phyloP scores from a whole-genome alignment of 1,140 invertebrate species.

The Pentalonia nigronervosa region DNA sequence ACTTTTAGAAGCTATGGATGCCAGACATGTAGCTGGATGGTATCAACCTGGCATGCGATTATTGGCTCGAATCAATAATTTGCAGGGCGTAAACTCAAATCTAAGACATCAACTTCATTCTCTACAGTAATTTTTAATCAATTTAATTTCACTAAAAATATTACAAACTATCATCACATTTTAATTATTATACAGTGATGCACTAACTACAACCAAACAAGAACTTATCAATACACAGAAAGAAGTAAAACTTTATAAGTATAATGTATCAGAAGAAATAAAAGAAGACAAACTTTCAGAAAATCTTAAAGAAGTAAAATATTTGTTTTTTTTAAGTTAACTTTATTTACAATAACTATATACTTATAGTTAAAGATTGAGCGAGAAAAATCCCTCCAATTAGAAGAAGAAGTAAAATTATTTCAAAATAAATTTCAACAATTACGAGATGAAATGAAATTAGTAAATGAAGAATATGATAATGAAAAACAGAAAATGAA shows the following conservation, averaged over 20 bases:
- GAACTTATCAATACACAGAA: slow-evolving; percentile 32
- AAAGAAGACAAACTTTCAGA: slow-evolving; percentile 41
- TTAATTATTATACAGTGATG: slow-evolving; percentile 32
- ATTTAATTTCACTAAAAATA: background rate
- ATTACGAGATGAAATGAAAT: slow-evolving; percentile 59
- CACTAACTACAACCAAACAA: slow-evolving; percentile 38
- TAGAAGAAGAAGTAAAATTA: slow-evolving; percentile 57
- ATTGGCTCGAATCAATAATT: slow-evolving; percentile 71
- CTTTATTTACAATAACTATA: background rate
- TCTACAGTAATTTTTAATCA: slow-evolving; percentile 33
- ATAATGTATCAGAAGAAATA: slow-evolving; percentile 10
- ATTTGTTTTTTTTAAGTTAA: background rate
- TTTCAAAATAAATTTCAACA: slow-evolving; percentile 56
- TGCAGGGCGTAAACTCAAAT: slow-evolving; percentile 70
- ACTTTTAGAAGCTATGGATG: slow-evolving; percentile 72
- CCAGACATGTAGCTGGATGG: slow-evolving; percentile 75
- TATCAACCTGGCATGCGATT: slow-evolving; percentile 78
- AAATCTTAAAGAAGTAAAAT: background rate
- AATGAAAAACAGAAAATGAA: slow-evolving; percentile 60
- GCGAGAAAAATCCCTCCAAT: slow-evolving; percentile 38
- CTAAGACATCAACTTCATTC: slow-evolving; percentile 67
- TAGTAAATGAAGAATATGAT: slow-evolving; percentile 60
- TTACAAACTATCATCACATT: background rate
- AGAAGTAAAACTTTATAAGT: background rate
- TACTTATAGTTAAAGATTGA: slow-evolving; percentile 38